A percentile compares a stretch with the other conserved stretches of the same genome.
phyloP scores from a whole-genome alignment of 2,797 vertebrate genomes.

The Premnoplex brunnescens region DNA sequence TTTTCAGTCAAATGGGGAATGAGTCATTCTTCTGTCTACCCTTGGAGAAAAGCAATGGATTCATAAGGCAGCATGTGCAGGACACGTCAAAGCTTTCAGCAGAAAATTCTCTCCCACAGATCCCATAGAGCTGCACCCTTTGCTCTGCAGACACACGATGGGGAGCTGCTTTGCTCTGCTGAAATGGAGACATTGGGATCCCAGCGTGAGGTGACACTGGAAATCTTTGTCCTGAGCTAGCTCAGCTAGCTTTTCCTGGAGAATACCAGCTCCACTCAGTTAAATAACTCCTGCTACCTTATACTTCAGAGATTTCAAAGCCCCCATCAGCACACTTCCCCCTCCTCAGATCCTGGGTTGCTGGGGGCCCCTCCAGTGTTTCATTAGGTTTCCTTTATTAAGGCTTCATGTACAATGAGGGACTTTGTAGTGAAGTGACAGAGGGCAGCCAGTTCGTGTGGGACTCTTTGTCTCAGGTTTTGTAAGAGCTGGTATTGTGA shows the following conservation, averaged over 20 bases:
- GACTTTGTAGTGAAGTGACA: background rate
- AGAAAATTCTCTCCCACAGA: background rate
- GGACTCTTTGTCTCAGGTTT: conserved; percentile 17
- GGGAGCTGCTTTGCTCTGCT: background rate
- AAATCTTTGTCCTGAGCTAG: background rate
- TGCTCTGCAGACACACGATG: background rate
- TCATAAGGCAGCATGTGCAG: background rate
- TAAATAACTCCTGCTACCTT: background rate
- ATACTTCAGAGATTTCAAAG: background rate
- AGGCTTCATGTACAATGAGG: background rate
- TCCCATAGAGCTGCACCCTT: background rate
- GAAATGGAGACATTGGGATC: background rate
- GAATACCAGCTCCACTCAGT: background rate
- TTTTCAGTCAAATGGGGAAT: background rate
- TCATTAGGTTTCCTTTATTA: conserved; percentile 2
- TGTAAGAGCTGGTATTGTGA: background rate
- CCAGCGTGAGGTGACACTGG: background rate
- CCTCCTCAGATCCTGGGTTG: background rate
- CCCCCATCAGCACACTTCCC: background rate
- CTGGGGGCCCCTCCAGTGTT: background rate
- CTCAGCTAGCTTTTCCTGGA: background rate
- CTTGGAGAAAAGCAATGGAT: background rate
- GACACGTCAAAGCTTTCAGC: background rate
- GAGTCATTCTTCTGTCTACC: background rate
- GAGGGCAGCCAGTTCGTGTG: background rate